Evolutionary conservation across 2,797 vertebrate species (phyloP), one percentile per base, ranked within the genome.

Genomic region (Muraenolepis orangiensis): DNA sequence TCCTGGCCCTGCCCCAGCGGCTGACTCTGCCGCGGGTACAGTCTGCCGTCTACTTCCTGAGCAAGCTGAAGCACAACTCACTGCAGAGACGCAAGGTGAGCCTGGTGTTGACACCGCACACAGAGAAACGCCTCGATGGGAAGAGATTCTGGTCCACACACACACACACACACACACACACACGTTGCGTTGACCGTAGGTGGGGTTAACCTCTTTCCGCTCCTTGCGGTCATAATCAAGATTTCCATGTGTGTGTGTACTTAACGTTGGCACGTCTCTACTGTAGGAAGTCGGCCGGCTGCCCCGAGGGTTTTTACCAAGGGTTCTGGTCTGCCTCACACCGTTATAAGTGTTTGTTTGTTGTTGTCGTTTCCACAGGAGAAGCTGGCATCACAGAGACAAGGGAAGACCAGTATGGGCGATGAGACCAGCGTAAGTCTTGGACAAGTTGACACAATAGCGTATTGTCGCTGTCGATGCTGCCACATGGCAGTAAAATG

Each of bases 31-130:
- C 51, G 0, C 88, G 87, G 78, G 90, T 92, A 0, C 89, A 94
- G 83, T 93, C 93, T 0, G 95, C 95, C 11, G 86, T 96, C 80
- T 91, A 95, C 18, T 98, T 98, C 92, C 94, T 99, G 81, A 97
- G 87, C 91, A 97, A 95, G 85, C 95, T 98, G 36, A 97, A 97
- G 87, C 91, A 90, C 84, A 90, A 91, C 89, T 93, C 93, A 2
- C 90, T 94, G 77, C 93, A 93, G 81, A 91, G 88, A 80, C 92
- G 87, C 75, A 94, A 94, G 92, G 94, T 95, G 87, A 18, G 92
- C 74, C 23, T 76, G 32, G 36, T 74, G 73, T 87, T 89, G 72
- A 80, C 81, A 79, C 71, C 81, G 72, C 6, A 34, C 32, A 12
- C 57, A 26, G n/a, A 10, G 57, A 26, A 26, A 64, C 23, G n/a